Percentiles rank a stretch among this genome's conserved stretches.
Evolutionary conservation across 1,140 invertebrate genomes (phyloP).

Genomic region (Tetragnatha versicolor): DNA sequence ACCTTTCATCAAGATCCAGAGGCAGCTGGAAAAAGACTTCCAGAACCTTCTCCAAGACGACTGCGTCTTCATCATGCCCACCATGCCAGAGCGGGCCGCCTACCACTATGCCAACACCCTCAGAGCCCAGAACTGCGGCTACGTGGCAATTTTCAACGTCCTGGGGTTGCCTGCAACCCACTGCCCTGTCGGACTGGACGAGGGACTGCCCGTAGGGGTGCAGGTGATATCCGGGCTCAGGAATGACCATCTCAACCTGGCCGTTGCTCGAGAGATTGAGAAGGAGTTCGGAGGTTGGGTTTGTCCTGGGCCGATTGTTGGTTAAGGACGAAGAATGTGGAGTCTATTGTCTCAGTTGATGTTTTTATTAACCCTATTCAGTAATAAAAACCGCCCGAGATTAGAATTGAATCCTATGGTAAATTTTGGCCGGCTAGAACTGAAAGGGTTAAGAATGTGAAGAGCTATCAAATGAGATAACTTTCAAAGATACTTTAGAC

Average conservation of each 20-base stretch:
- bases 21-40: conserved; percentile 50
- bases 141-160: conserved; percentile 70
- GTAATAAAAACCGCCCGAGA: too few relatives aligned
- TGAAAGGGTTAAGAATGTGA: too few relatives aligned
- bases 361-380: too few relatives aligned
- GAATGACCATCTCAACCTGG: conserved; percentile 60
- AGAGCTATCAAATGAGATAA: too few relatives aligned
- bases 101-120: conserved; percentile 84
- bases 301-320: conserved; percentile 53
- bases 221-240: conserved; percentile 63
- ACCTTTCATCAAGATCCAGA: conserved; percentile 29
- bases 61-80: conserved; percentile 73
- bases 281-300: conserved; percentile 61
- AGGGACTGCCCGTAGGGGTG: conserved; percentile 65
- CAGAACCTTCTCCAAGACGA: conserved; percentile 77
- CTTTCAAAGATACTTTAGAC: too few relatives aligned
- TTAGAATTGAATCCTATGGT: too few relatives aligned
- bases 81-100: conserved; percentile 78
- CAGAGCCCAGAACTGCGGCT: conserved; percentile 84
- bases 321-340: too few relatives aligned
- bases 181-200: conserved; percentile 64
- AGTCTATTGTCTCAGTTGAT: too few relatives aligned
- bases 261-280: conserved; percentile 61
- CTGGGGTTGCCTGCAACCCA: conserved; percentile 65
- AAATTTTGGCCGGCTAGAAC: too few relatives aligned